These are phyloP conservation scores for Epinephelus lanceolatus DNA, from an alignment of 2,113 vertebrate genomes.

Conservation along the genomic window DNA sequence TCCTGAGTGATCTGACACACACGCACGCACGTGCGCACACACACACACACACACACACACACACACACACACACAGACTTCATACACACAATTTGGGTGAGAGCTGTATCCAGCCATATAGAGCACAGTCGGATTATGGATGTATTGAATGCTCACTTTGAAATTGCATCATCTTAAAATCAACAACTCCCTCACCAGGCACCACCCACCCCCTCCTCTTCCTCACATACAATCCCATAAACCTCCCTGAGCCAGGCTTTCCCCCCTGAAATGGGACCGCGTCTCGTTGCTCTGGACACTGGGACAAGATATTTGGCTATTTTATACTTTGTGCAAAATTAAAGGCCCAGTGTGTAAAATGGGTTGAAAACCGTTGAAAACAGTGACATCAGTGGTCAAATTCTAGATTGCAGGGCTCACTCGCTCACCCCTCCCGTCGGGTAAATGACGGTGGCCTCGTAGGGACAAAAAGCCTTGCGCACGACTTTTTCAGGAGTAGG, in stretches of 20 bases:
- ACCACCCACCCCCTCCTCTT: neutral
- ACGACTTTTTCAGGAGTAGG: no score
- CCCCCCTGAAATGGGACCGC: constrained; percentile 30
- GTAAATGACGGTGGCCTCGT: no score
- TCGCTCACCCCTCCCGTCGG: no score
- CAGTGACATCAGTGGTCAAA: no score
- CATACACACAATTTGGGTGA: constrained; percentile 34
- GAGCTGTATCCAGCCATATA: constrained; percentile 32
- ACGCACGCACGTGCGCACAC: neutral
- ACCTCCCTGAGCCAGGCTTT: constrained; percentile 31
- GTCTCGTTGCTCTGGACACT: constrained; percentile 16
- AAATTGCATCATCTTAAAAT: constrained; percentile 53
- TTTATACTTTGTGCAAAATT: constrained; percentile 3
- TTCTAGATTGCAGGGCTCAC: no score
- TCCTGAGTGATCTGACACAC: constrained; percentile 35
- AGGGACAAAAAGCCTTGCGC: no score
- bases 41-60: no score
- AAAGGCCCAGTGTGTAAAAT: no score
- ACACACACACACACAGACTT: constrained; percentile 5
- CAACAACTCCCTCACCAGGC: constrained; percentile 10
- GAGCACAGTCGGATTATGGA: constrained; percentile 33
- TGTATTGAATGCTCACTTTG: constrained; percentile 37
- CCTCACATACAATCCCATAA: constrained; percentile 34
- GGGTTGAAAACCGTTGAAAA: no score
- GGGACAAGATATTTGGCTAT: constrained; percentile 33